These are phyloP conservation scores for Zelostemma sp. DNA, from an alignment of 1,140 invertebrate species.

Conservation along the genomic window DNA sequence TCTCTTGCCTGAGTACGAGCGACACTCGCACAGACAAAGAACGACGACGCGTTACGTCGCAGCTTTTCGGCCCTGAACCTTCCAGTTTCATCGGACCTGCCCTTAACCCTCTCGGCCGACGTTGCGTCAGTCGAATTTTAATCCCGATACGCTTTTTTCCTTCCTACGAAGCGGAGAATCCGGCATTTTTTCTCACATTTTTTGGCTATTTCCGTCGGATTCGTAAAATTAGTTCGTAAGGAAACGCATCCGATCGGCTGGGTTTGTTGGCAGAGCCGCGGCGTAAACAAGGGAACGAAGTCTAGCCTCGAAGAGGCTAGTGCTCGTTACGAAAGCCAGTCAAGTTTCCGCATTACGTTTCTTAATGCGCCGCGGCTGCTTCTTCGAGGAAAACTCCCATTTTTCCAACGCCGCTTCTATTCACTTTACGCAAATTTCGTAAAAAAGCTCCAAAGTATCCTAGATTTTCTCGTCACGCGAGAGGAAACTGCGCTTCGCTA, in stretches of 20 bases:
- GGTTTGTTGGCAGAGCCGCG: neutral
- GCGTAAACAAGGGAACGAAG: conserved; percentile 14
- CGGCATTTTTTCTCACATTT: no score
- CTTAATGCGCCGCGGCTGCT: conserved; percentile 2
- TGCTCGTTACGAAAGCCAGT: conserved; percentile 20
- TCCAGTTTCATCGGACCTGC: conserved; percentile 31
- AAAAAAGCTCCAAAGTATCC: no score
- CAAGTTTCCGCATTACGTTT: conserved; percentile 25
- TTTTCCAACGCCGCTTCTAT: no score
- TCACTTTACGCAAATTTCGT: no score
- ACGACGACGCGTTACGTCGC: conserved; percentile 4
- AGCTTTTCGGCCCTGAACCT: conserved; percentile 52
- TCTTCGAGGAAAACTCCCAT: no score
- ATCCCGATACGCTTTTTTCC: conserved; percentile 3
- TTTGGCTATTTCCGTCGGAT: neutral
- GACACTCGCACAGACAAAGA: neutral
- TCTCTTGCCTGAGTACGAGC: neutral
- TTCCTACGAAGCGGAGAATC: no score
- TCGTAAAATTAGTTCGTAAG: neutral
- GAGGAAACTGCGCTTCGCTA: no score
- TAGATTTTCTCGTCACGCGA: no score
- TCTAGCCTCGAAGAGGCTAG: conserved; percentile 22
- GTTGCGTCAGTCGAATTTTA: conserved; percentile 8
- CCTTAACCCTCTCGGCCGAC: conserved; percentile 43
- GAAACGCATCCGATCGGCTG: neutral